Evolutionary conservation across 2,113 vertebrate genomes (phyloP).

Genomic region (Lepus timidus): DNA sequence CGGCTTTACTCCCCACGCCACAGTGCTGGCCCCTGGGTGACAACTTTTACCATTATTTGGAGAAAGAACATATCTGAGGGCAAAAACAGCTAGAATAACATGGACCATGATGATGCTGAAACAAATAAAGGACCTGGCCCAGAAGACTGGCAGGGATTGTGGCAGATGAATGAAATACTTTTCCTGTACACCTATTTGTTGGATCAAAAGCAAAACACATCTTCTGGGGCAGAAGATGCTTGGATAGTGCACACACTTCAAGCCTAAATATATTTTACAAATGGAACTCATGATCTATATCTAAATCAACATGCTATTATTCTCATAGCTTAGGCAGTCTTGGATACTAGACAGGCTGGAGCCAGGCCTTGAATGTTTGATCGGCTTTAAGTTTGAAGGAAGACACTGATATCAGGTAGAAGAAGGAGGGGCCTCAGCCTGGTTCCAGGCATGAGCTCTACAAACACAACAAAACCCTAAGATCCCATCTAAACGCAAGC

Average conservation of each 20-base stretch:
- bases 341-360: not conserved
- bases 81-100: not conserved
- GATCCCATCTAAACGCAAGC: not conserved
- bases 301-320: not conserved
- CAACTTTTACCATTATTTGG: not conserved
- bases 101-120: not conserved
- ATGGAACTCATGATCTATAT: not conserved
- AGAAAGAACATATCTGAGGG: not conserved
- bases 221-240: not conserved
- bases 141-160: not conserved
- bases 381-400: not conserved
- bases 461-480: not conserved
- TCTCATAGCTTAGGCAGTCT: not conserved
- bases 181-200: not conserved
- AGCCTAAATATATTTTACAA: not conserved
- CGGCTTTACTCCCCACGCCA: too few species aligned
- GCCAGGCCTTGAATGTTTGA: not conserved
- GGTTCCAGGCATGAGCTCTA: not conserved
- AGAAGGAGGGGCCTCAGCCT: too few species aligned
- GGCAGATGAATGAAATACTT: slow-evolving; percentile 12
- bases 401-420: not conserved
- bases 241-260: not conserved
- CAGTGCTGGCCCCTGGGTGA: too few species aligned
- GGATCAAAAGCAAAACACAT: not conserved
- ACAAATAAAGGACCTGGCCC: not conserved